Base-by-base conservation (phyloP, 2,113 vertebrate species). In the Nansenia antarctica region DNA sequence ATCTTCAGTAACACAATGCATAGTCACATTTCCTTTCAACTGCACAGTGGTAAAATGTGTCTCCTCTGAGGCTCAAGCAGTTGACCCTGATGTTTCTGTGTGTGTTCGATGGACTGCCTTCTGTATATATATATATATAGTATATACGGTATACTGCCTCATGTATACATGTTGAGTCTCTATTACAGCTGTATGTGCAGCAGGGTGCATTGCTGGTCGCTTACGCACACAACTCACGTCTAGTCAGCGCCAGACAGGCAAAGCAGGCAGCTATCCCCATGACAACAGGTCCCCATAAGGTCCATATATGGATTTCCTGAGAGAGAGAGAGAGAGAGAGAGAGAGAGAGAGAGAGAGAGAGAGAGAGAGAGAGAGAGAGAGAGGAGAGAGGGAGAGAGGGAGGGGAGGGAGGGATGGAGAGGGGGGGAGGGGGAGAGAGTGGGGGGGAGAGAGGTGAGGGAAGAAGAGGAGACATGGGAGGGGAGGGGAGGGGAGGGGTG, bases 201-300 rank as follows among this genome's bases (percentile, higher is more conserved):
- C n/a, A n/a, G n/a, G n/a, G n/a, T n/a, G n/a, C n/a, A n/a, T 76
- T 77, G 79, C 15, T 42, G 58, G 34, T 59, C 55, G 76, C 69
- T 86, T 84, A 76, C 62, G 65, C 74, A 84, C 65, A 70, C 62
- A 78, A 0, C 64, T 81, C 76, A 73, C 62, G 66, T 57, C 64
- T 34, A 65, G 59, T 65, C 22, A 8, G 70, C 42, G 53, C 57
- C 52, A 72, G 59, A 31, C n/a, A 63, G 29, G 59, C 70, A 58
- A 20, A 58, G 77, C 69, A 79, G 72, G 69, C 72, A 73, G 57
- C 69, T 11, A 74, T 90, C 80, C 80, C 89, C 87, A 89, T 90
- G 87, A 87, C 78, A 89, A 91, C 87, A 69, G 62, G 72, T 76
- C 65, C 74, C 82, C 55, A 29, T 7, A 30, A 58, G n/a, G 42